These are phyloP conservation scores for Mormoops blainvillei DNA, from an alignment of 2,113 vertebrate species.

Conservation along the genomic window DNA sequence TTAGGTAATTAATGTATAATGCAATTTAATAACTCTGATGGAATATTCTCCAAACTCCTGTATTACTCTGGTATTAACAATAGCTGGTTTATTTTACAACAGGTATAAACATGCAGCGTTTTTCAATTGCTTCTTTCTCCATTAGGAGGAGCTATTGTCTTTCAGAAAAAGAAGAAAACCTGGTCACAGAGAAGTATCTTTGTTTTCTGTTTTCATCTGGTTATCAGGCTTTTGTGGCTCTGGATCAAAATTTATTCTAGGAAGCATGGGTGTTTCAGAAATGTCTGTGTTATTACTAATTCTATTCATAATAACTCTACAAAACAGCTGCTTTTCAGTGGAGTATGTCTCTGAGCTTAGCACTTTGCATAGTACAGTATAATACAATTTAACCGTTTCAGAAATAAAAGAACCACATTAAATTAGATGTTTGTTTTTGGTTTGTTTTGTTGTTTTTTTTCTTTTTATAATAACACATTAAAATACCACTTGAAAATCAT, in stretches of 20 bases:
- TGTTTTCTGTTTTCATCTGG: not conserved
- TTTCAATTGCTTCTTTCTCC: conserved; percentile 48
- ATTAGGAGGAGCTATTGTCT: conserved; percentile 66
- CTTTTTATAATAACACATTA: not conserved
- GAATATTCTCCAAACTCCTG: not conserved
- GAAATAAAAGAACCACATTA: not conserved
- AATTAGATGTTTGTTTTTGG: not conserved
- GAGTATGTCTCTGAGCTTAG: not conserved
- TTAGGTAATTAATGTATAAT: not conserved
- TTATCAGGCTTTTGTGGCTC: not conserved
- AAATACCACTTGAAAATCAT: not conserved
- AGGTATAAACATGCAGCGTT: not conserved
- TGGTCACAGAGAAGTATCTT: not conserved
- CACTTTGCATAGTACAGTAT: not conserved
- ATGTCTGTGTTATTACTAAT: not conserved
- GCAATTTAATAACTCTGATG: not conserved
- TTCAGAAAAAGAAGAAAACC: not conserved
- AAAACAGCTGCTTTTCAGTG: not conserved
- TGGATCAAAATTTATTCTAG: conserved; percentile 8
- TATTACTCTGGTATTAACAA: not conserved
- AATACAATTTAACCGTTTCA: not conserved
- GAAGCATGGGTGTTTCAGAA: not conserved
- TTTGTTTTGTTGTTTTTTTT: not conserved
- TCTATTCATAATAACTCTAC: not conserved
- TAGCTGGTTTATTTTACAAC: not conserved